Evolutionary conservation across 2,888 invertebrate genomes (phyloP).

Genomic region (Cerceris rybyensis): DNA sequence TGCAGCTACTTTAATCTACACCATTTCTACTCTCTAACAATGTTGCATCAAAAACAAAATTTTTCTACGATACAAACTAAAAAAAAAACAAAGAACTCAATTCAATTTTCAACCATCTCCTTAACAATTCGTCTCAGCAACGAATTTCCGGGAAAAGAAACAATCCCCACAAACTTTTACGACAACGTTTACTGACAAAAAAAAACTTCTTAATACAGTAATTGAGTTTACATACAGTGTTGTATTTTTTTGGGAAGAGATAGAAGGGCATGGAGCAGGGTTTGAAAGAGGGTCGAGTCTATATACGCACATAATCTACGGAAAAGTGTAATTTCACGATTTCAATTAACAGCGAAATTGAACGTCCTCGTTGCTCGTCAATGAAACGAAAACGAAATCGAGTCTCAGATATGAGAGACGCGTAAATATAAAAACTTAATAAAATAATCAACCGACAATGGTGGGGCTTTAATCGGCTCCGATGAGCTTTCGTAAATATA

Average conservation of each 20-base stretch:
- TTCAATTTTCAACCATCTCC: too few relatives aligned
- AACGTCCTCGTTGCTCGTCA: constrained; percentile 18
- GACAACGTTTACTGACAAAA: constrained; percentile 75
- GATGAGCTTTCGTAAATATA: constrained; percentile 16
- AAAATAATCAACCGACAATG: constrained; percentile 74
- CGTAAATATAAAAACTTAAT: constrained; percentile 64
- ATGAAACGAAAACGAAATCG: constrained; percentile 20
- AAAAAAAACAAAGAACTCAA: too few relatives aligned
- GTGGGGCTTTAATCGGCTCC: constrained; percentile 68
- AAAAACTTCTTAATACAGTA: constrained; percentile 67
- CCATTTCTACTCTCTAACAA: too few relatives aligned
- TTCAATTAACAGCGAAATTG: constrained; percentile 14
- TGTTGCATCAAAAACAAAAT: too few relatives aligned
- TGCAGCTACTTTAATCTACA: too few relatives aligned
- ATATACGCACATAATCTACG: constrained; percentile 15
- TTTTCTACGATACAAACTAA: too few relatives aligned
- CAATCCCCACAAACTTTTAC: constrained; percentile 40
- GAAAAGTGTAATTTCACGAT: constrained; percentile 13
- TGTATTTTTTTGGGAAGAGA: constrained; percentile 42
- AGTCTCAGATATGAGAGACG: background rate
- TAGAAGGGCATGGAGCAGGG: background rate
- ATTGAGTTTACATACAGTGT: constrained; percentile 66
- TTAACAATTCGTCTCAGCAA: too few relatives aligned
- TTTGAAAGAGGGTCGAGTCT: constrained; percentile 29
- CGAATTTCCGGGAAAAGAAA: background rate